Evolutionary conservation across 1,140 invertebrate genomes (phyloP).

Genomic region (Drosophila navojoa): DNA sequence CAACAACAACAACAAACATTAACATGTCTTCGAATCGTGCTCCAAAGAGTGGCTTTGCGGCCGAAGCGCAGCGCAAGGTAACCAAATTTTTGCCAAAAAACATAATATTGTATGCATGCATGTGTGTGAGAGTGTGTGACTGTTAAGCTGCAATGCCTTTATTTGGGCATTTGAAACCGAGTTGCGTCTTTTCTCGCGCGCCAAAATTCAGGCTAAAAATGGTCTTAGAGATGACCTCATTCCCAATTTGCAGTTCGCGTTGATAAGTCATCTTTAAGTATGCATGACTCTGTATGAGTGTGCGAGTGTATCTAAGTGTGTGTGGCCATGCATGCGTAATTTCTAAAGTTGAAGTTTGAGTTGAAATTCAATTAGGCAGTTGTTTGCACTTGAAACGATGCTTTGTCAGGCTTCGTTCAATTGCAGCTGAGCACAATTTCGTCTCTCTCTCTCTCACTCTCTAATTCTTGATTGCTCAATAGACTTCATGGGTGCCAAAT

Average conservation of each 20-base stretch:
- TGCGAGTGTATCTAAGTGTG: conserved; percentile 34
- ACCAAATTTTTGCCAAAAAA: conserved; percentile 82
- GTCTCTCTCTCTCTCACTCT: background rate
- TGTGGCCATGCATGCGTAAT: conserved; percentile 59
- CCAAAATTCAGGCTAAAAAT: conserved; percentile 67
- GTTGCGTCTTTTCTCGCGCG: conserved; percentile 41
- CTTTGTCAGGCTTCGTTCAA: conserved; percentile 30
- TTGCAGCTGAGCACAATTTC: conserved; percentile 12
- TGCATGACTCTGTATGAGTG: background rate
- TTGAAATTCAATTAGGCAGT: conserved; percentile 40
- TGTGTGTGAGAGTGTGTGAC: conserved; percentile 3
- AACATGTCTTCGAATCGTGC: conserved; percentile 94
- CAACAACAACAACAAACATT: conserved; percentile 41
- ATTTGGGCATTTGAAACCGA: conserved; percentile 62
- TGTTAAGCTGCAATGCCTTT: conserved; percentile 66
- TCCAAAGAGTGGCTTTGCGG: conserved; percentile 96
- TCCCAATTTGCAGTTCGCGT: conserved; percentile 42
- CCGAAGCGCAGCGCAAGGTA: conserved; percentile 96
- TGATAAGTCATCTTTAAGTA: conserved; percentile 35
- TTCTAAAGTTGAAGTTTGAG: conserved; percentile 4
- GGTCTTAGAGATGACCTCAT: conserved; percentile 77
- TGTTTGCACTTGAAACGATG: conserved; percentile 12
- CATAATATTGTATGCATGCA: conserved; percentile 13
- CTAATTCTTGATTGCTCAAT: conserved; percentile 3
- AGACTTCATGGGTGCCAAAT: background rate